These are phyloP conservation scores for Brenthis hecate DNA, from an alignment of 2,888 invertebrate species.

Conservation along the genomic window DNA sequence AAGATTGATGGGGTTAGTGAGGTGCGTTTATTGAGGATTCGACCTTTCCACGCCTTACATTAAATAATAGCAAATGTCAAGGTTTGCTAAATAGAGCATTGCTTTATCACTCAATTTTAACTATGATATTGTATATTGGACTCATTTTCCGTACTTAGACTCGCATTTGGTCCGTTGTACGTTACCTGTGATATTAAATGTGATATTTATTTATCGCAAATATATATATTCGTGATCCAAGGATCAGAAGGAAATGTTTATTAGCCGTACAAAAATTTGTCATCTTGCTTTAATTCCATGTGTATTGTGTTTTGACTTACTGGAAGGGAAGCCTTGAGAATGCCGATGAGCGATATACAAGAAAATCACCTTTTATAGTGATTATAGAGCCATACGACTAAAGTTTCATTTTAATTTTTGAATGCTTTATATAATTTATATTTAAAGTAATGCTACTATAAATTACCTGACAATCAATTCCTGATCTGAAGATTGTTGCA, in stretches of 20 bases:
- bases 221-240: too few species aligned
- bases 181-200: not conserved
- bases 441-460: too few species aligned
- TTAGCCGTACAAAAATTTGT: too few species aligned
- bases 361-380: too few species aligned
- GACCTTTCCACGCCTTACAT: conserved; percentile 28
- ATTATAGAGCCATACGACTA: not conserved
- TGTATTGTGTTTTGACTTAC: too few species aligned
- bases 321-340: too few species aligned
- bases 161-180: too few species aligned
- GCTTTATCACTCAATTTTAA: not conserved
- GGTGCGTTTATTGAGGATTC: conserved; percentile 21
- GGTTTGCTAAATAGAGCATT: conserved; percentile 23
- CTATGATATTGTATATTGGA: not conserved
- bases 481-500: conserved; percentile 88
- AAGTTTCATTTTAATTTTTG: not conserved
- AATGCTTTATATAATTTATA: not conserved
- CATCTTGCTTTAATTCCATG: too few species aligned
- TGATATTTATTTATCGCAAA: too few species aligned
- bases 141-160: too few species aligned
- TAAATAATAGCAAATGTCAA: conserved; percentile 35
- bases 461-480: conserved; percentile 80
- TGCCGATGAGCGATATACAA: too few species aligned
- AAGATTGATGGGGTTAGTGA: conserved; percentile 19
- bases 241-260: too few species aligned